phyloP scores from a whole-genome alignment of 35 echinoderm and acorn worm genomes.

The Holothuria glaberrima region DNA sequence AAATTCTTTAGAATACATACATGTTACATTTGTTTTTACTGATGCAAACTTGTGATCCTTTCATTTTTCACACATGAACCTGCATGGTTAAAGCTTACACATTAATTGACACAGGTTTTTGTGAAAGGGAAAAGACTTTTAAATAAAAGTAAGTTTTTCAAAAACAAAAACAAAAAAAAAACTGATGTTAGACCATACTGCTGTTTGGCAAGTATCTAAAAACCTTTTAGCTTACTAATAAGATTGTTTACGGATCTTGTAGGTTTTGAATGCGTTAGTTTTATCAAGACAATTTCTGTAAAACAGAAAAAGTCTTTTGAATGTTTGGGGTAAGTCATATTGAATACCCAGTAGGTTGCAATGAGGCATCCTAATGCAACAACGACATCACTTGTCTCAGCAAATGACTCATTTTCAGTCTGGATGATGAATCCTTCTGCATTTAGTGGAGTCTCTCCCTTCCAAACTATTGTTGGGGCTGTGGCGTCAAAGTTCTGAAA shows the following conservation, averaged over 20 bases:
- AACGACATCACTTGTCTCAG: not conserved
- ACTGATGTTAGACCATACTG: no score
- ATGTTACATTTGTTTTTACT: no score
- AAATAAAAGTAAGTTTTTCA: no score
- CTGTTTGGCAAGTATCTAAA: not conserved
- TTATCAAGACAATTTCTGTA: not conserved
- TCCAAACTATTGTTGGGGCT: constrained; percentile 24
- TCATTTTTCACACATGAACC: no score
- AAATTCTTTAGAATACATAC: no score
- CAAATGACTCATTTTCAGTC: constrained; percentile 28
- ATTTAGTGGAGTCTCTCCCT: no score
- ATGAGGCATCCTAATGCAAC: constrained; percentile 23
- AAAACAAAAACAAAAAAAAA: no score
- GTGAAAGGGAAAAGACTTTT: no score
- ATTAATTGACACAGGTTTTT: no score
- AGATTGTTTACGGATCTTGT: constrained; percentile 27
- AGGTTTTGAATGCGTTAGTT: not conserved
- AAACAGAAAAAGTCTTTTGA: constrained; percentile 4
- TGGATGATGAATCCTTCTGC: not conserved
- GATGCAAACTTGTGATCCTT: no score
- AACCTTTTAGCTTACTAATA: constrained; percentile 18
- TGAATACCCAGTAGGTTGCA: constrained; percentile 10
- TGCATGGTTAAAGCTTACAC: no score
- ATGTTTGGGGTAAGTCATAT: constrained; percentile 1
- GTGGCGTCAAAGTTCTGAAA: constrained; percentile 32